These are phyloP conservation scores for Sabatieria punctata DNA, from an alignment of 2,888 invertebrate species.

Conservation along the genomic window DNA sequence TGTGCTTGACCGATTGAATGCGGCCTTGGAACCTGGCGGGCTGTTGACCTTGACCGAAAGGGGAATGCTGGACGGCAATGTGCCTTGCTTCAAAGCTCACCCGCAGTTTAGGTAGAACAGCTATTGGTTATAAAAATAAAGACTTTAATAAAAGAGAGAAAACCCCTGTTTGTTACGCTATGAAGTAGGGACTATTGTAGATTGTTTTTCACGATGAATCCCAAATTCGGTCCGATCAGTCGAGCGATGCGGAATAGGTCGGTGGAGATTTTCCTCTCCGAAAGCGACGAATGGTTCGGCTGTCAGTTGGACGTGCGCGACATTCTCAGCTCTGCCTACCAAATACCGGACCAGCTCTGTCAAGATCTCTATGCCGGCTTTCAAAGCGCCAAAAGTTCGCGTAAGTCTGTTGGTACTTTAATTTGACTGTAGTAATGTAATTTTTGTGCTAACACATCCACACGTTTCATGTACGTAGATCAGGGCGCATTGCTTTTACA, in stretches of 20 bases:
- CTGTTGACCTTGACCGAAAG: slow-evolving; percentile 73
- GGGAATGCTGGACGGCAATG: slow-evolving; percentile 55
- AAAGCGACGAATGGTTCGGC: slow-evolving; percentile 10
- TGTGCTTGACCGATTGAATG: slow-evolving; percentile 86
- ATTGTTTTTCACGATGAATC: slow-evolving; percentile 83
- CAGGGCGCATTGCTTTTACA: too few relatives aligned
- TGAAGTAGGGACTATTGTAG: too few relatives aligned
- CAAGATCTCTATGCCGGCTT: too few relatives aligned
- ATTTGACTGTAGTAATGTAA: too few relatives aligned
- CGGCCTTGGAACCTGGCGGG: slow-evolving; percentile 79
- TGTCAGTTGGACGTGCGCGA: background rate
- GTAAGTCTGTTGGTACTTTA: too few relatives aligned
- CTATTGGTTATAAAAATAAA: too few relatives aligned
- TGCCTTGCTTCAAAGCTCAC: slow-evolving; percentile 62
- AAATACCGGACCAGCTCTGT: background rate
- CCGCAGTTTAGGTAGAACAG: slow-evolving; percentile 49
- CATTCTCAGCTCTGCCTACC: background rate
- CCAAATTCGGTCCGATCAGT: slow-evolving; percentile 84
- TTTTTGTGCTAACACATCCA: too few relatives aligned
- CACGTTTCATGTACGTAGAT: too few relatives aligned
- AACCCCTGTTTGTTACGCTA: background rate
- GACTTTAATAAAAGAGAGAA: too few relatives aligned
- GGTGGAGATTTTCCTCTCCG: slow-evolving; percentile 59
- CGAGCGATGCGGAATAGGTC: slow-evolving; percentile 96
- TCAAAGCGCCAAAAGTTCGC: too few relatives aligned